A percentile compares a stretch with the other conserved stretches of the same genome.
Evolutionary conservation across 2,888 invertebrate genomes (phyloP).

Genomic region (Pardosa pseudoannulata): DNA sequence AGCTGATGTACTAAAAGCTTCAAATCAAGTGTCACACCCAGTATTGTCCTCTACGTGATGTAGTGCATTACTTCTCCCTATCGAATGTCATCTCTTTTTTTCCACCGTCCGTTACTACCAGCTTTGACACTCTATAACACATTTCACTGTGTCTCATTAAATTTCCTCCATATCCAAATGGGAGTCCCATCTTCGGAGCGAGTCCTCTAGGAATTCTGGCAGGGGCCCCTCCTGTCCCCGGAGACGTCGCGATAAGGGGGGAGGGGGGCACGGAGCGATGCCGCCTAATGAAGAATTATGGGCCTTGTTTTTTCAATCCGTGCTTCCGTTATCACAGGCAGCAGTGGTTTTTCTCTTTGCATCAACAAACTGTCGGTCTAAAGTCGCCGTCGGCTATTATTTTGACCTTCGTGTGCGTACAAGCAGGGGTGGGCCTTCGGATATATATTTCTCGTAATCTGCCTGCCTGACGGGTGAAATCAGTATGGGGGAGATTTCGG

Average conservation of each 20-base stretch:
- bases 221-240: slow-evolving; percentile 31
- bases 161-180: slow-evolving; percentile 12
- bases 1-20: too few species aligned
- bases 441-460: slow-evolving; percentile 17
- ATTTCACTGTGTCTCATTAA: background rate
- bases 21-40: too few species aligned
- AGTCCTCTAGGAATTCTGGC: slow-evolving; percentile 16
- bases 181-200: background rate
- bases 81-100: background rate
- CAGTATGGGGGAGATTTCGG: background rate
- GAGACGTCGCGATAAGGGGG: slow-evolving; percentile 43
- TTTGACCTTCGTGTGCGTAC: slow-evolving; percentile 4
- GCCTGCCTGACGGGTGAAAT: background rate
- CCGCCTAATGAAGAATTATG: slow-evolving; percentile 70
- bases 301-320: slow-evolving; percentile 57
- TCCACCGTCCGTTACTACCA: background rate
- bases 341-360: slow-evolving; percentile 41
- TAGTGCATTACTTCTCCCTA: too few species aligned
- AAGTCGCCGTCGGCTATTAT: slow-evolving; percentile 21
- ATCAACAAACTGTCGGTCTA: slow-evolving; percentile 40
- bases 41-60: too few species aligned
- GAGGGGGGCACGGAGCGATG: background rate
- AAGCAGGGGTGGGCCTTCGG: slow-evolving; percentile 7
- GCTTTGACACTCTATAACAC: slow-evolving; percentile 13
- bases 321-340: slow-evolving; percentile 42